phyloP scores from a whole-genome alignment of 2,113 vertebrate genomes.

The Odontophorus gujanensis region DNA sequence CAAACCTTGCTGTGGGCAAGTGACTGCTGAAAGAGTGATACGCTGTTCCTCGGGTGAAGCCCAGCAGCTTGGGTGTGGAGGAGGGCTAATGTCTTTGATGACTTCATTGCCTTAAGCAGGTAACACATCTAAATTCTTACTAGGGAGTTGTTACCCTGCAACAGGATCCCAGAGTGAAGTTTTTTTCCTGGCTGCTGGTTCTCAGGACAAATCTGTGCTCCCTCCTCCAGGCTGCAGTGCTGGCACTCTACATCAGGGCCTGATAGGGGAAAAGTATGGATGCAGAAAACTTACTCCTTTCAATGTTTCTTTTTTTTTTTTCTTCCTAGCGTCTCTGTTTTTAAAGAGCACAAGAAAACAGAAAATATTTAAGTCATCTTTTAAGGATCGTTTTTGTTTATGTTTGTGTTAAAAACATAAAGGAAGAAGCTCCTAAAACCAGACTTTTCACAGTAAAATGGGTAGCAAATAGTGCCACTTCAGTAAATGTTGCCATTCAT shows the following conservation, averaged over 20 bases:
- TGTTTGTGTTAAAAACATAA: not conserved
- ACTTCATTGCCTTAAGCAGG: not conserved
- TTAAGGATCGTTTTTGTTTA: not conserved
- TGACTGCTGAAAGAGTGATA: not conserved
- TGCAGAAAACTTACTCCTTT: not conserved
- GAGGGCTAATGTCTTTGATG: not conserved
- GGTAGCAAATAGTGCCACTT: not conserved
- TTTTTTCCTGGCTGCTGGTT: not conserved
- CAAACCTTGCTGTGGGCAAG: not conserved
- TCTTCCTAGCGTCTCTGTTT: not conserved
- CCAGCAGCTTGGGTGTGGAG: not conserved
- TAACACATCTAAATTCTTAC: not conserved
- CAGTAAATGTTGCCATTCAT: not conserved
- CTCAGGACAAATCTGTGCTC: not conserved
- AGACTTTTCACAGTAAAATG: not conserved
- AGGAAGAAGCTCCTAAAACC: not conserved
- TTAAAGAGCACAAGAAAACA: not conserved
- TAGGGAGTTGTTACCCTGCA: not conserved
- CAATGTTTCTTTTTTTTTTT: not conserved
- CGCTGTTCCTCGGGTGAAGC: not conserved
- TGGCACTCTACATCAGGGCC: not conserved
- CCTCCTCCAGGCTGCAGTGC: not conserved
- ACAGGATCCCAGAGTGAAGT: not conserved
- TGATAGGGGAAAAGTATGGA: not conserved
- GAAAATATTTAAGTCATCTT: not conserved